These are phyloP conservation scores for Phragmatobia fuliginosa DNA, from an alignment of 2,888 invertebrate genomes.

Conservation along the genomic window DNA sequence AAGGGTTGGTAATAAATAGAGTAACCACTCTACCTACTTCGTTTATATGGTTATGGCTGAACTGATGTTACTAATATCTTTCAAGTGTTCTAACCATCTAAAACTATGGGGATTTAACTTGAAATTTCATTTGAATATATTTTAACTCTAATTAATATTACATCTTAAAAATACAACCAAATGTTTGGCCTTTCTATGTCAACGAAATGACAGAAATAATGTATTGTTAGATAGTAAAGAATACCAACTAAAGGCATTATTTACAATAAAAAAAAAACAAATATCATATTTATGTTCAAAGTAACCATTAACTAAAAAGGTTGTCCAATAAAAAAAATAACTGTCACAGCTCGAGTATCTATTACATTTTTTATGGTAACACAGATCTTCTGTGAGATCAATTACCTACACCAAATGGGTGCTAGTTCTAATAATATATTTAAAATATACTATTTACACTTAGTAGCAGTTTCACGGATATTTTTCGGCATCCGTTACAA, in stretches of 20 bases:
- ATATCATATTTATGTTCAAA: not conserved
- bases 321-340: not conserved
- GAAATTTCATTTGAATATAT: not conserved
- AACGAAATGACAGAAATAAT: not conserved
- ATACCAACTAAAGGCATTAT: not conserved
- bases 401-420: not conserved
- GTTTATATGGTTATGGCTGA: slow-evolving; percentile 26
- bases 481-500: slow-evolving; percentile 36
- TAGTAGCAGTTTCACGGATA: slow-evolving; percentile 22
- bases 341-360: not conserved
- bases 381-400: not conserved
- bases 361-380: not conserved
- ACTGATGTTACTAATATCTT: slow-evolving; percentile 29
- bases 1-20: slow-evolving; percentile 42
- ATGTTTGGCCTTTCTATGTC: not conserved
- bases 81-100: slow-evolving; percentile 16
- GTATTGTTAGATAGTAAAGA: not conserved
- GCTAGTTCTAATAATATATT: not conserved
- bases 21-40: slow-evolving; percentile 33
- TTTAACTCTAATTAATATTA: not conserved
- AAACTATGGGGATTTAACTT: not conserved
- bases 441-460: not conserved
- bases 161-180: not conserved
- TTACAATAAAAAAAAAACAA: too few species aligned
- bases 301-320: not conserved